Conservation (phyloP, 2,888 invertebrate species). For the Augiades crinisus region DNA sequence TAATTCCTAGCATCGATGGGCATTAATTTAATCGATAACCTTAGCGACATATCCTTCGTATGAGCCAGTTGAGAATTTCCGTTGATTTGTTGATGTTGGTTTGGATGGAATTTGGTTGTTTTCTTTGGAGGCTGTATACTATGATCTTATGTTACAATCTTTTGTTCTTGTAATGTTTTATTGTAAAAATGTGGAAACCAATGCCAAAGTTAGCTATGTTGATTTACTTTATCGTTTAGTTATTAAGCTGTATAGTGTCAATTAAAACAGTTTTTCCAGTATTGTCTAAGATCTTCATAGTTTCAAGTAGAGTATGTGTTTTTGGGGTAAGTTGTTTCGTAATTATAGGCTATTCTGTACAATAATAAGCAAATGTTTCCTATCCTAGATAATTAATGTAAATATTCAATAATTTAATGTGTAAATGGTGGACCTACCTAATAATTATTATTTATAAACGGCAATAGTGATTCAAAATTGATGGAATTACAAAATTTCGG, state of each 20-base stretch:
- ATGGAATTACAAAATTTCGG: slow-evolving; percentile 46
- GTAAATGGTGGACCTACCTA: slow-evolving; percentile 76
- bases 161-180: slow-evolving; percentile 76
- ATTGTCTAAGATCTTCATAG: slow-evolving; percentile 75
- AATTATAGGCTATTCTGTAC: slow-evolving; percentile 72
- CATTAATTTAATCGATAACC: slow-evolving; percentile 63
- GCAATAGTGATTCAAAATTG: slow-evolving; percentile 50
- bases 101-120: slow-evolving; percentile 53
- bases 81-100: slow-evolving; percentile 73
- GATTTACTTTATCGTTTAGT: slow-evolving; percentile 73
- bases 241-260: slow-evolving; percentile 79
- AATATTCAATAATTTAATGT: slow-evolving; percentile 67
- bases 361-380: slow-evolving; percentile 77
- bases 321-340: slow-evolving; percentile 69
- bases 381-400: slow-evolving; percentile 75
- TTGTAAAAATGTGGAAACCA: slow-evolving; percentile 74
- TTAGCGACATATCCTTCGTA: slow-evolving; percentile 72
- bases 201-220: slow-evolving; percentile 82
- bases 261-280: slow-evolving; percentile 75
- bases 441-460: slow-evolving; percentile 73
- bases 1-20: slow-evolving; percentile 61
- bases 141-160: slow-evolving; percentile 59
- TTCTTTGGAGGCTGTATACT: slow-evolving; percentile 53
- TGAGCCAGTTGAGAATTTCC: slow-evolving; percentile 56
- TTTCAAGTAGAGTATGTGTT: slow-evolving; percentile 63